Evolutionary conservation across 1,140 invertebrate species (phyloP).

Genomic region (Tetramorium alpestre): DNA sequence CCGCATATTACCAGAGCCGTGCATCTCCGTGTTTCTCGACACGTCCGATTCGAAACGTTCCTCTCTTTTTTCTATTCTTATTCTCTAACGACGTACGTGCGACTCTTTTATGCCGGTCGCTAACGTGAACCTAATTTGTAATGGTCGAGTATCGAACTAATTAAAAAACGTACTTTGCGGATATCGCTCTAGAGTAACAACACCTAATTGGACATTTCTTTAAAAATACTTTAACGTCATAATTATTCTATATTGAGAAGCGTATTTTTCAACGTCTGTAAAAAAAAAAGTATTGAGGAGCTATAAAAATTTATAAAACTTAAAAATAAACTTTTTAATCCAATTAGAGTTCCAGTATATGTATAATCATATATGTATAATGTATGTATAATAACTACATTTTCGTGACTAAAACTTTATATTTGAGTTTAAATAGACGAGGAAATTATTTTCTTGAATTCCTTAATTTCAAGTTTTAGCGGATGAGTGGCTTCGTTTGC

Average conservation of each 20-base stretch:
- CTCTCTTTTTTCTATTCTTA: neutral
- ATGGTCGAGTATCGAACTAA: neutral
- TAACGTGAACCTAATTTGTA: conserved; percentile 13
- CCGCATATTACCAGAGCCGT: neutral
- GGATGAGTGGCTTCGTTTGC: neutral
- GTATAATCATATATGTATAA: neutral
- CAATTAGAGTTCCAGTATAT: neutral
- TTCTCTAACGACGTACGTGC: conserved; percentile 11
- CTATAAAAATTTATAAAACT: neutral
- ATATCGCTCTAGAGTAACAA: neutral
- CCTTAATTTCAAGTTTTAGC: neutral
- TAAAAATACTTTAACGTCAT: neutral
- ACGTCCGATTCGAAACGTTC: neutral
- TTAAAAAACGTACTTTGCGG: neutral
- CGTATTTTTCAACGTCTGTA: neutral
- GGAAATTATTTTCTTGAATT: neutral
- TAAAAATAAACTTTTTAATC: neutral
- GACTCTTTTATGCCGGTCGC: neutral
- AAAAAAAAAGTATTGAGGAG: neutral
- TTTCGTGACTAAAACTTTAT: neutral
- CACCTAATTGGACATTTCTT: neutral
- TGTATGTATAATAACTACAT: neutral
- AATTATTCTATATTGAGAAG: neutral
- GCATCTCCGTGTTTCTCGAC: neutral
- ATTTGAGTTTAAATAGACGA: neutral